phyloP scores from a whole-genome alignment of 2,888 invertebrate genomes.

The Ophraella communa region DNA sequence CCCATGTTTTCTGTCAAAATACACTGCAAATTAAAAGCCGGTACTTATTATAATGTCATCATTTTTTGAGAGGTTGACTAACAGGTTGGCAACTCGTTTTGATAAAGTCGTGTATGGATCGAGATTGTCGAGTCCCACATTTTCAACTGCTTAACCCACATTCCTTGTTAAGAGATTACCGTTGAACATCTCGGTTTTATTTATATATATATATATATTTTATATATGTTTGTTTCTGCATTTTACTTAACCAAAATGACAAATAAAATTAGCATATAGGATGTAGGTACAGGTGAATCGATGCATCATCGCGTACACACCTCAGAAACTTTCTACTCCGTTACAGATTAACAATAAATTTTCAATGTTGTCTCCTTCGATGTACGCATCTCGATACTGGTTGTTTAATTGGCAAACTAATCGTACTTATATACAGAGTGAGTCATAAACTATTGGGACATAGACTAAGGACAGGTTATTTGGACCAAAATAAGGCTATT shows the following conservation, averaged over 20 bases:
- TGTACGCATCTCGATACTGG: too few species aligned
- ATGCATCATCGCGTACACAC: not conserved
- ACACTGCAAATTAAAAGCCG: not conserved
- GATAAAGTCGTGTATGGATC: constrained; percentile 4
- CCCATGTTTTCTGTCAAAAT: not conserved
- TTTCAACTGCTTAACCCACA: constrained; percentile 37
- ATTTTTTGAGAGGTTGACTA: not conserved
- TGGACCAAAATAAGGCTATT: too few species aligned
- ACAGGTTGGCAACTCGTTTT: constrained; percentile 14
- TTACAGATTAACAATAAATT: too few species aligned
- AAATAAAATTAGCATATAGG: constrained; percentile 4
- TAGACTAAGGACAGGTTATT: too few species aligned
- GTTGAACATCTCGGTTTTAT: constrained; percentile 18
- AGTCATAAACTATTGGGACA: too few species aligned
- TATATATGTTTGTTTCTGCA: not conserved
- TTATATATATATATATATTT: not conserved
- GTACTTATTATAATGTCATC: not conserved
- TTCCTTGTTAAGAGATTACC: constrained; percentile 30
- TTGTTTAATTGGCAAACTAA: too few species aligned
- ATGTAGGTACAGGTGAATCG: not conserved
- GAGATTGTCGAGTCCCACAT: constrained; percentile 30
- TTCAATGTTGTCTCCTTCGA: too few species aligned
- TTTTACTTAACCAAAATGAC: constrained; percentile 2
- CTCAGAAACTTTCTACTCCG: not conserved
- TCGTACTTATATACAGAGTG: too few species aligned